Conservation (phyloP, 2,797 vertebrate species). For the Xiphorhynchus erythropygius region DNA sequence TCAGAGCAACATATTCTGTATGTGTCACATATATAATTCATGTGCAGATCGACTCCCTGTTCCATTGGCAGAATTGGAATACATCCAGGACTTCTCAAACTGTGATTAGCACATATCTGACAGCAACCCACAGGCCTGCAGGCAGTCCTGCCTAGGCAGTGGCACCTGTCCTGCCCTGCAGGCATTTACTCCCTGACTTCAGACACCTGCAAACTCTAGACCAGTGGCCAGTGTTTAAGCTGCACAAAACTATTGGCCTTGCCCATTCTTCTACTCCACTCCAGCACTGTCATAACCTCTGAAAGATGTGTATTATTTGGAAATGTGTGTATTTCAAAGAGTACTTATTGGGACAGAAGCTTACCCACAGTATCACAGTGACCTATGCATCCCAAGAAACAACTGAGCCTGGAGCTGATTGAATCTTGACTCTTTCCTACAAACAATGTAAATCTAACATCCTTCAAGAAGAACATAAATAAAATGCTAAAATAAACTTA, state of each 20-base stretch:
- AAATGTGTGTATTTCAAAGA: neutral
- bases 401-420: neutral
- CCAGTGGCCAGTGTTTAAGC: neutral
- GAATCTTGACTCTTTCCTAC: neutral
- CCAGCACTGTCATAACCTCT: neutral
- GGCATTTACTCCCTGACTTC: neutral
- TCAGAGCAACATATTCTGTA: neutral
- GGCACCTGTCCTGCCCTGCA: neutral
- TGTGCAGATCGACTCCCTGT: neutral
- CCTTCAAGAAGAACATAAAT: neutral
- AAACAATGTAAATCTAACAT: neutral
- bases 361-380: neutral
- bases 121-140: neutral
- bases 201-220: neutral
- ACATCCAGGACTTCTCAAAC: neutral
- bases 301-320: neutral
- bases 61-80: neutral
- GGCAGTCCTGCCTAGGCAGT: neutral
- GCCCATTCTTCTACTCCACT: neutral
- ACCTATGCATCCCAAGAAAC: neutral
- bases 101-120: neutral
- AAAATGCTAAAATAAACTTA: neutral
- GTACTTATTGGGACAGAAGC: neutral
- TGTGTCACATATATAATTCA: accelerated
- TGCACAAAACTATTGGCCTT: neutral